Evolutionary conservation across 2,797 vertebrate genomes (phyloP).

Genomic region (Thaleichthys pacificus): DNA sequence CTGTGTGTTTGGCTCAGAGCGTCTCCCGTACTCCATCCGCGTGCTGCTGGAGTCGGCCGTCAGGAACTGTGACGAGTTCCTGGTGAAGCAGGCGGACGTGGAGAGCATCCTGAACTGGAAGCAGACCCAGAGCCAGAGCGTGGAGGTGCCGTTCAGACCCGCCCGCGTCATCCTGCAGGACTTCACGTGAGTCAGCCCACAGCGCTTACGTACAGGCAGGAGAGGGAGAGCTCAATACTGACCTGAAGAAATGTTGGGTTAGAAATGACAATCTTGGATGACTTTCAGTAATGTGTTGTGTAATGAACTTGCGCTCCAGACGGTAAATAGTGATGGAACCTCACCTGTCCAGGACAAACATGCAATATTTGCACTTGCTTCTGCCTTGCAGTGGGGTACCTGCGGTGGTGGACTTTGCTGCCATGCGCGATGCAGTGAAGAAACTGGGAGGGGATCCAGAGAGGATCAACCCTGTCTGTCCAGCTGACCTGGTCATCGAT

Average conservation of each 20-base stretch:
- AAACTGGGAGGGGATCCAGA: slow-evolving; percentile 89
- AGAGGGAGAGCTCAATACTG: background rate
- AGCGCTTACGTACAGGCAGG: background rate
- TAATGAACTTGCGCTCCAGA: no score
- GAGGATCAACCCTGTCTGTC: slow-evolving; percentile 95
- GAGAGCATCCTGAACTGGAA: slow-evolving; percentile 95
- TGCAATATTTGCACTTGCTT: background rate
- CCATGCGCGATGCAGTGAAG: slow-evolving; percentile 95
- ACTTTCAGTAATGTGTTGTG: no score
- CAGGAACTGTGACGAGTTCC: slow-evolving; percentile 93
- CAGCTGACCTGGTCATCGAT: slow-evolving; percentile 95
- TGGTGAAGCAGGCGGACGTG: slow-evolving; percentile 88
- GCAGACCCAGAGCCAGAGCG: slow-evolving; percentile 80
- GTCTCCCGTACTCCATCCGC: slow-evolving; percentile 90
- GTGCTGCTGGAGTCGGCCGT: slow-evolving; percentile 91
- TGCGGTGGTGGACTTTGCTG: slow-evolving; percentile 96
- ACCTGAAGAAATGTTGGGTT: no score
- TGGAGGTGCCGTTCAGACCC: slow-evolving; percentile 95
- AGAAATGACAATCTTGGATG: background rate
- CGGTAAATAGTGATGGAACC: no score
- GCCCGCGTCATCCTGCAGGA: slow-evolving; percentile 96
- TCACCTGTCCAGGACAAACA: background rate
- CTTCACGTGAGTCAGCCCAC: slow-evolving; percentile 84
- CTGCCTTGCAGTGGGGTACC: slow-evolving; percentile 84
- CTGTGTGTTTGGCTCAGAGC: slow-evolving; percentile 63